A percentile compares a stretch with the other conserved stretches of the same genome.
Conservation (phyloP, 2,888 invertebrate species). For the Acleris laterana region DNA sequence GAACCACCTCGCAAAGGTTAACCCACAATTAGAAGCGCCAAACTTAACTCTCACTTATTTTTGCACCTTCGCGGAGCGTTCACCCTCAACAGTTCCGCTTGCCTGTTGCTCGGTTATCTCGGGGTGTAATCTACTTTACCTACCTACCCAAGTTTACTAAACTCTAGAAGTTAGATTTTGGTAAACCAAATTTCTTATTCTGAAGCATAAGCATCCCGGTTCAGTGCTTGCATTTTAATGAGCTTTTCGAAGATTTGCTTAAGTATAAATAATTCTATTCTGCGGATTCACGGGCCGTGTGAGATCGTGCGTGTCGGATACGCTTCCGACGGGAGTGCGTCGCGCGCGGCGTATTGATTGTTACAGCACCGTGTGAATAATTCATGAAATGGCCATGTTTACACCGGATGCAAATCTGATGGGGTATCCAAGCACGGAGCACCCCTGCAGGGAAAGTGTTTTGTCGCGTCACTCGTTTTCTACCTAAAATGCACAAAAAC, state of each 20-base stretch:
- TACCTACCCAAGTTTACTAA: too few relatives aligned
- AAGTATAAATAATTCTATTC: conserved; percentile 45
- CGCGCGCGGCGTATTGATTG: conserved; percentile 25
- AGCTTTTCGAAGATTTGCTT: conserved; percentile 35
- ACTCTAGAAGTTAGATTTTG: too few relatives aligned
- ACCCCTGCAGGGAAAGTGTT: conserved; percentile 4
- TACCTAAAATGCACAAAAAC: neutral
- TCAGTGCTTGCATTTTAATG: conserved; percentile 38
- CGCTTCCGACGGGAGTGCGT: conserved; percentile 8
- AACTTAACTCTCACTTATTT: conserved; percentile 79
- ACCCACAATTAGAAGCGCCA: conserved; percentile 72
- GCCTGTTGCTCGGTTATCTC: too few relatives aligned
- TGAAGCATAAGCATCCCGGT: neutral
- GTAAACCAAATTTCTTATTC: neutral
- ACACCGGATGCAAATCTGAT: conserved; percentile 30
- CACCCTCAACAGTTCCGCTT: conserved; percentile 39
- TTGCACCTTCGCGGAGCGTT: conserved; percentile 53
- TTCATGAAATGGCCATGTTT: conserved; percentile 31
- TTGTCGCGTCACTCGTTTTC: conserved; percentile 15
- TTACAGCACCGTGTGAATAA: conserved; percentile 26
- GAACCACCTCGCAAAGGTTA: conserved; percentile 75
- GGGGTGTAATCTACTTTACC: too few relatives aligned
- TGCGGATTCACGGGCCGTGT: conserved; percentile 41
- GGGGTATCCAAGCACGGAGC: conserved; percentile 22
- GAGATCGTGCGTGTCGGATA: conserved; percentile 40